These are phyloP conservation scores for Mya arenaria DNA, from an alignment of 1,140 invertebrate genomes.

Conservation along the genomic window DNA sequence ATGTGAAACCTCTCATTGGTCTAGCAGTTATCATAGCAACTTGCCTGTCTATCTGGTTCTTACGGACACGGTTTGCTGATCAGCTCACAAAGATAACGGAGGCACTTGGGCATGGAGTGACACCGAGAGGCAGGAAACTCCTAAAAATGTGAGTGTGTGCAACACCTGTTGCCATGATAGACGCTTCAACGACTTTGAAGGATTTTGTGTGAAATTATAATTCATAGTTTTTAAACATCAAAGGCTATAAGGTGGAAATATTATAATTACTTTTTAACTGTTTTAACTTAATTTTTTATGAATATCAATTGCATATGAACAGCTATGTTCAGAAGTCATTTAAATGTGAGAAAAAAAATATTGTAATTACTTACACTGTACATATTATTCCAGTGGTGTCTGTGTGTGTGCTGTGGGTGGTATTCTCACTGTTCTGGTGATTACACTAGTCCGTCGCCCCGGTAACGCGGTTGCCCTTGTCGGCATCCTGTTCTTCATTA, in stretches of 20 bases:
- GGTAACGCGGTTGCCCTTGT: conserved; percentile 21
- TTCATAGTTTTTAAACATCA: not conserved
- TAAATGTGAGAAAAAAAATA: no score
- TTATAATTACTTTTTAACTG: not conserved
- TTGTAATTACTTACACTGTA: no score
- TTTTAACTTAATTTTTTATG: not conserved
- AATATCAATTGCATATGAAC: not conserved
- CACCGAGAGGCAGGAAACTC: not conserved
- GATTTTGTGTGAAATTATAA: not conserved
- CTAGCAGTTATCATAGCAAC: not conserved
- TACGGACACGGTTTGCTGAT: not conserved
- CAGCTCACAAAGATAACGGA: not conserved
- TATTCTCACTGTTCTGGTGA: not conserved
- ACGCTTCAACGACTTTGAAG: not conserved
- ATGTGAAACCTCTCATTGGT: conserved; percentile 12
- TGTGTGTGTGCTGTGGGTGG: conserved; percentile 3
- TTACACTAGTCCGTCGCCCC: not conserved
- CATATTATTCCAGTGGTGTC: conserved; percentile 4
- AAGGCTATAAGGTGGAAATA: not conserved
- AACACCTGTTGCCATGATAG: not conserved
- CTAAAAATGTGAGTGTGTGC: conserved; percentile 40
- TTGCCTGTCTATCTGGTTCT: conserved; percentile 12
- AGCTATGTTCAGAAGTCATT: not conserved
- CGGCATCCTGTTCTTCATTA: conserved; percentile 19
- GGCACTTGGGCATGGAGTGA: not conserved